Conservation (phyloP, 2,797 vertebrate species). For the Centroberyx gerrardi region DNA sequence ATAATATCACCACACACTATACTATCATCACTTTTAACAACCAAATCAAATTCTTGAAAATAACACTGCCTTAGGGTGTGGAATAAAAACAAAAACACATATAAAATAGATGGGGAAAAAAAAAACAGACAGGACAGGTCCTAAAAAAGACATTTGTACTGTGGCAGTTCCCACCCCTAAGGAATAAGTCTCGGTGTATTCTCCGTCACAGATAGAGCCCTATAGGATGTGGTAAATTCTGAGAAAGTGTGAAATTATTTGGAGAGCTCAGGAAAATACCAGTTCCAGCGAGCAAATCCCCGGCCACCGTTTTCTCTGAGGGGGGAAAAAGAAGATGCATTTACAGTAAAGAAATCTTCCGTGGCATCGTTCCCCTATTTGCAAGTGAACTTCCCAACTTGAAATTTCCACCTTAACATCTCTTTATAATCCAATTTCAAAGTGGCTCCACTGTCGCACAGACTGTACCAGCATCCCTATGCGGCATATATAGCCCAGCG, state of each 20-base stretch:
- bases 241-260: conserved; percentile 50
- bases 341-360: conserved; percentile 27
- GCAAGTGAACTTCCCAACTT: background rate
- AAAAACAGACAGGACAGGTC: conserved; percentile 3
- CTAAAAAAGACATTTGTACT: conserved; percentile 23
- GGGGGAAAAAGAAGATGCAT: conserved; percentile 11
- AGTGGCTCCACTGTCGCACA: background rate
- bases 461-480: background rate
- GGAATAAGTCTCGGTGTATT: conserved; percentile 7
- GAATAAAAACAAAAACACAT: conserved; percentile 20
- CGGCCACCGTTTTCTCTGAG: background rate
- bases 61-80: conserved; percentile 2
- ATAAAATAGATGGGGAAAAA: background rate
- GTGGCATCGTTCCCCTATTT: background rate
- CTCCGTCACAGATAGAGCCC: conserved; percentile 1
- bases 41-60: conserved; percentile 24
- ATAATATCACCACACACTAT: background rate
- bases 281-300: conserved; percentile 36
- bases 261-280: conserved; percentile 26
- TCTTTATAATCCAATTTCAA: background rate
- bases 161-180: conserved; percentile 1
- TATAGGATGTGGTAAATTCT: conserved; percentile 15
- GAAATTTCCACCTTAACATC: conserved; percentile 1
- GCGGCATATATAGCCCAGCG: background rate
- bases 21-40: conserved; percentile 19